Conservation (phyloP, 2,888 invertebrate species). For the Pristionchus exspectatus region DNA sequence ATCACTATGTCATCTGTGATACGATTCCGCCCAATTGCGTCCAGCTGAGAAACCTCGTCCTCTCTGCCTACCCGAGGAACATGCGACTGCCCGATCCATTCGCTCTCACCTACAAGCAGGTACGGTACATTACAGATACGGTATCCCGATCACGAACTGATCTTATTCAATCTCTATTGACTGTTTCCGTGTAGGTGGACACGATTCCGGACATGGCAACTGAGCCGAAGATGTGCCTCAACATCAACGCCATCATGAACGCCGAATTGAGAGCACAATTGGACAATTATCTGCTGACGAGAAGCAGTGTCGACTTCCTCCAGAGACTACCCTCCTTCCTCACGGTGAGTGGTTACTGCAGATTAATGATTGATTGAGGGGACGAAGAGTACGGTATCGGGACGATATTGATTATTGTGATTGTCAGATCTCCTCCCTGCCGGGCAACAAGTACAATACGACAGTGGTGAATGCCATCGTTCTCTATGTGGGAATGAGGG, state of each 20-base stretch:
- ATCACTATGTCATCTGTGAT: constrained; percentile 98
- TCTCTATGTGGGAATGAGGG: constrained; percentile 91
- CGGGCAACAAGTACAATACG: constrained; percentile 94
- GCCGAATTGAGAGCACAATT: constrained; percentile 84
- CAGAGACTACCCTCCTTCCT: constrained; percentile 80
- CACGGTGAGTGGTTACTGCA: constrained; percentile 74
- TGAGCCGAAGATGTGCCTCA: constrained; percentile 76
- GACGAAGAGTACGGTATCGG: neutral
- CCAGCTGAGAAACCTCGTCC: constrained; percentile 96
- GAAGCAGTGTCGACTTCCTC: constrained; percentile 81
- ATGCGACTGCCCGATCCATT: constrained; percentile 99
- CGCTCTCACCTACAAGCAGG: constrained; percentile 91
- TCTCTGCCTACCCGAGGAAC: constrained; percentile 97
- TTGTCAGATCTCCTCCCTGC: constrained; percentile 81
- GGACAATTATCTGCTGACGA: constrained; percentile 93
- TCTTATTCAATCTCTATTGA: neutral
- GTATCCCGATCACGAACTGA: neutral
- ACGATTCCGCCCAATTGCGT: constrained; percentile 99
- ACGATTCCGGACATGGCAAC: constrained; percentile 76
- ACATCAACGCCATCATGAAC: constrained; percentile 73
- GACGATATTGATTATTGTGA: constrained; percentile 16
- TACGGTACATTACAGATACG: constrained; percentile 28
- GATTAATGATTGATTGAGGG: neutral
- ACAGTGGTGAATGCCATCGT: constrained; percentile 97
- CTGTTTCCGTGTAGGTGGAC: constrained; percentile 70